A percentile compares a stretch with the other conserved stretches of the same genome.
Conservation (phyloP, 2,797 vertebrate genomes). For the Melanotaenia trifasciata region DNA sequence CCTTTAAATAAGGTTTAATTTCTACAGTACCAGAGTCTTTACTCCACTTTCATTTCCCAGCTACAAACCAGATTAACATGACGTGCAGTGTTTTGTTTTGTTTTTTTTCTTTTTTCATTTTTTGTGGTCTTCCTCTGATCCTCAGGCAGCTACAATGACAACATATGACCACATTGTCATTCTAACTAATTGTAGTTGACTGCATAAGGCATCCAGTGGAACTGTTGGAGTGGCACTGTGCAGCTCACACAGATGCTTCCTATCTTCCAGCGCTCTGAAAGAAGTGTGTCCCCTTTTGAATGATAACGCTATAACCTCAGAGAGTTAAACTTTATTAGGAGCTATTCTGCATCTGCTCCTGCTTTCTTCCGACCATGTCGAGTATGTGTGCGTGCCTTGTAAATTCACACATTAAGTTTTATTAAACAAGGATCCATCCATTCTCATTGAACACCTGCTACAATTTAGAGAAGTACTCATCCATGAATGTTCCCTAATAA, state of each 20-base stretch:
- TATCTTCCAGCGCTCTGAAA: constrained; percentile 48
- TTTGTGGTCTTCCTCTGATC: constrained; percentile 59
- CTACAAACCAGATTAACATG: constrained; percentile 28
- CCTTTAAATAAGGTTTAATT: constrained; percentile 39
- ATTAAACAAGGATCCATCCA: constrained; percentile 79
- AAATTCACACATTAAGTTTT: constrained; percentile 83
- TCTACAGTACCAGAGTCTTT: constrained; percentile 43
- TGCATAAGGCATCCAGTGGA: constrained; percentile 55
- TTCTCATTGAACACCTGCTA: constrained; percentile 80
- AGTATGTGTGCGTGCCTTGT: constrained; percentile 74
- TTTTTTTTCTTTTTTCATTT: constrained; percentile 4
- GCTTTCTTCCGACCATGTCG: constrained; percentile 63
- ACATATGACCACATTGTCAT: constrained; percentile 62
- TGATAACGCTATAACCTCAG: constrained; percentile 64
- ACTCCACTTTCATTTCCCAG: constrained; percentile 60
- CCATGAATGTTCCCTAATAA: constrained; percentile 73
- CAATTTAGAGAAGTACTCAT: constrained; percentile 75
- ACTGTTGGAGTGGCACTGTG: constrained; percentile 25
- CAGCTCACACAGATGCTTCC: constrained; percentile 72
- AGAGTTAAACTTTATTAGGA: constrained; percentile 70
- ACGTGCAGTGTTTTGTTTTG: constrained; percentile 15
- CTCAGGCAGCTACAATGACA: constrained; percentile 61
- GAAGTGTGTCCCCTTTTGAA: constrained; percentile 61
- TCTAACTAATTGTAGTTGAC: constrained; percentile 71
- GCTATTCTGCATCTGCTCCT: constrained; percentile 74